These are phyloP conservation scores for Trichoplusia ni DNA, from an alignment of 1,140 invertebrate genomes.

Conservation along the genomic window DNA sequence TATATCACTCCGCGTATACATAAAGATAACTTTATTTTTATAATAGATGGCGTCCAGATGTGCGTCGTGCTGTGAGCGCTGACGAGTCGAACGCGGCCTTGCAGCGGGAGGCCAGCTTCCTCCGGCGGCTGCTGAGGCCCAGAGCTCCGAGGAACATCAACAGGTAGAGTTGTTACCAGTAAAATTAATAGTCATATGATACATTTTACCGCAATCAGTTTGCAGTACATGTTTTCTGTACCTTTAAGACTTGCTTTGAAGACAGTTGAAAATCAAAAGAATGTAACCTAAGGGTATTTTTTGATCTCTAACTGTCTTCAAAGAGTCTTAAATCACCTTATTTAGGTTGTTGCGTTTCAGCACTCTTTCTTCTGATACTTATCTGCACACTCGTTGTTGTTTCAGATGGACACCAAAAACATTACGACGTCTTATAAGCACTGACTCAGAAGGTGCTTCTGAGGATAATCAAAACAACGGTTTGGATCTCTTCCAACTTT, in stretches of 20 bases:
- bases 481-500: slow-evolving; percentile 23
- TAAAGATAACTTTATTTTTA: neutral
- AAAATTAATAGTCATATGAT: slow-evolving; percentile 35
- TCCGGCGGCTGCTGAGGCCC: slow-evolving; percentile 48
- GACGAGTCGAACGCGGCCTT: slow-evolving; percentile 53
- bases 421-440: slow-evolving; percentile 58
- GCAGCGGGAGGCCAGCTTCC: slow-evolving; percentile 49
- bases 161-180: no score
- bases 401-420: slow-evolving; percentile 67
- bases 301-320: no score
- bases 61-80: slow-evolving; percentile 65
- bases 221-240: no score
- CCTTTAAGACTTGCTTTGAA: no score
- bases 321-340: no score
- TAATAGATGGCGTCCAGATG: slow-evolving; percentile 59
- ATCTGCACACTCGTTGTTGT: no score
- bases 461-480: slow-evolving; percentile 53
- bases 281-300: no score
- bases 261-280: no score
- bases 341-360: no score
- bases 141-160: slow-evolving; percentile 49
- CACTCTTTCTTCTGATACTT: no score
- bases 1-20: no score
- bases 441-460: slow-evolving; percentile 50
- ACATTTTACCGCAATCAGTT: neutral